Conservation (phyloP, 1,140 invertebrate genomes). For the Anastatus disparis region DNA sequence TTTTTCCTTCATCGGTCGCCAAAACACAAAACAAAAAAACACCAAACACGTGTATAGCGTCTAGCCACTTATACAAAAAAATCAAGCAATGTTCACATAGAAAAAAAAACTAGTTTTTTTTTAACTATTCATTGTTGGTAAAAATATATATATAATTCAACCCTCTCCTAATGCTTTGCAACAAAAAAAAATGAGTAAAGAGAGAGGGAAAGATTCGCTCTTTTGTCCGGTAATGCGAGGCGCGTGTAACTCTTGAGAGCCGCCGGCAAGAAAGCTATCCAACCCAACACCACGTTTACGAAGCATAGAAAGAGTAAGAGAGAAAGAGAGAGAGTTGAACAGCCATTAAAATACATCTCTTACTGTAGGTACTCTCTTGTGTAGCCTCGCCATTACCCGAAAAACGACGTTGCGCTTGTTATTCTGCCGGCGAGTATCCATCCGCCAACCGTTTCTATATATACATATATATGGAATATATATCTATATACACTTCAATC, state of each 20-base stretch:
- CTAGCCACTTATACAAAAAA: neutral
- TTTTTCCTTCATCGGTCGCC: neutral
- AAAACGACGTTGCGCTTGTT: constrained; percentile 22
- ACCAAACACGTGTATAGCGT: too few species aligned
- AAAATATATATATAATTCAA: too few species aligned
- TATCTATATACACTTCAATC: neutral
- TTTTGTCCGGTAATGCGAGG: constrained; percentile 32
- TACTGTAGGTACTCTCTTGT: too few species aligned
- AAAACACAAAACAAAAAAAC: too few species aligned
- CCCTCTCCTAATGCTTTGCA: neutral
- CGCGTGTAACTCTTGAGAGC: constrained; percentile 20
- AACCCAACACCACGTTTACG: neutral
- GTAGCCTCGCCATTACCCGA: constrained; percentile 5
- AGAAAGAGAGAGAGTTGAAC: neutral
- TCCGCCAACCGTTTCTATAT: too few species aligned
- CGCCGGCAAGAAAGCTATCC: constrained; percentile 20
- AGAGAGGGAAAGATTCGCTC: neutral
- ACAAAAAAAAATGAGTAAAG: neutral
- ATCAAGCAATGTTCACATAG: neutral
- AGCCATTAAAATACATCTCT: constrained; percentile 20
- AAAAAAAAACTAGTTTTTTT: constrained; percentile 4
- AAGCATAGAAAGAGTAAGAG: neutral
- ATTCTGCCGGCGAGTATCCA: constrained; percentile 3
- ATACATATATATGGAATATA: too few species aligned
- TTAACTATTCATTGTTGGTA: neutral